Conservation (phyloP, 2,797 vertebrate genomes). For the Gadopsis marmoratus region DNA sequence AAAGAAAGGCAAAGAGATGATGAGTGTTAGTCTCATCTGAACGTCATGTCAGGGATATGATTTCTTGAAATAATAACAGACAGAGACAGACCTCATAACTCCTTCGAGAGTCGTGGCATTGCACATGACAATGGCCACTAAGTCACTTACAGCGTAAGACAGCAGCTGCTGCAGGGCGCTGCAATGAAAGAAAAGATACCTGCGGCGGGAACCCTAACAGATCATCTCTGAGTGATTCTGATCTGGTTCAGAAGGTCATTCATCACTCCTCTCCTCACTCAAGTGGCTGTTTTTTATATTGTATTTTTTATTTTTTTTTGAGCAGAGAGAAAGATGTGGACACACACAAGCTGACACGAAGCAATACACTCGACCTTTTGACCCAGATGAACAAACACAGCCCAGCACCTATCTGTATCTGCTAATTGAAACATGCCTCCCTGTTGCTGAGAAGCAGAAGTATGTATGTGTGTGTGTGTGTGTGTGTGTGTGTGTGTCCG, state of each 20-base stretch:
- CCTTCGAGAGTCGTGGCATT: background rate
- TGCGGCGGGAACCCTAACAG: conserved; percentile 6
- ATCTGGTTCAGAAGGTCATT: conserved; percentile 45
- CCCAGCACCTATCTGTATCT: conserved; percentile 52
- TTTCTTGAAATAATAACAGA: background rate
- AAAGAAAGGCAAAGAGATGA: conserved; percentile 12
- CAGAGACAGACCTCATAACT: background rate
- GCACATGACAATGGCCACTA: background rate
- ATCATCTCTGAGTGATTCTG: conserved; percentile 15
- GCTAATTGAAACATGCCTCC: conserved; percentile 75
- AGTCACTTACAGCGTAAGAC: background rate
- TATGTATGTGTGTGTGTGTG: conserved; percentile 41
- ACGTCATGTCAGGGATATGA: no score
- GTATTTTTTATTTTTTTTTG: conserved; percentile 13
- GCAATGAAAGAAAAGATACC: conserved; percentile 16
- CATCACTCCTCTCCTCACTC: conserved; percentile 44
- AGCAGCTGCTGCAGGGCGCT: background rate
- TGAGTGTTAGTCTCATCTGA: background rate
- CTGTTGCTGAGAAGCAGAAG: conserved; percentile 30
- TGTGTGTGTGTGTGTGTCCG: conserved; percentile 41
- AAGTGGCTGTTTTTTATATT: conserved; percentile 37
- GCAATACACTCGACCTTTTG: conserved; percentile 65
- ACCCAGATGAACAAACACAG: conserved; percentile 38
- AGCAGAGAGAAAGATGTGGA: conserved; percentile 30
- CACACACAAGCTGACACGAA: conserved; percentile 50